Evolutionary conservation across 2,797 vertebrate species (phyloP).

Genomic region (Anniella stebbinsi): DNA sequence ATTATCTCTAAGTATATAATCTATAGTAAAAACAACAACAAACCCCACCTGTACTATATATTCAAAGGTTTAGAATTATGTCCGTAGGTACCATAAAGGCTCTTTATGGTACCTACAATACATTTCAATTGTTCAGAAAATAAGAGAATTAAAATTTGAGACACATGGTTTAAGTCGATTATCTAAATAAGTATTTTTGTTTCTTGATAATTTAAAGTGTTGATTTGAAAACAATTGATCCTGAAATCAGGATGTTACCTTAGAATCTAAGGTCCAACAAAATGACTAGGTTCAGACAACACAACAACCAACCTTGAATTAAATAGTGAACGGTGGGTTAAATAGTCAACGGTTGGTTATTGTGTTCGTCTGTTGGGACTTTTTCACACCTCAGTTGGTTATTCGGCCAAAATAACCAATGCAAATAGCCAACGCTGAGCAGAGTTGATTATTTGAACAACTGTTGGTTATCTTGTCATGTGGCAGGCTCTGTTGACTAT

Average conservation of each 20-base stretch:
- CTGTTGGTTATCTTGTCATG: too few species aligned
- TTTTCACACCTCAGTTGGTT: too few species aligned
- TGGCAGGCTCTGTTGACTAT: too few species aligned
- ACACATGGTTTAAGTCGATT: background rate
- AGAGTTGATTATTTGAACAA: too few species aligned
- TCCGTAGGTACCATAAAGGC: background rate
- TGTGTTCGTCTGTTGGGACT: too few species aligned
- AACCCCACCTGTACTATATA: too few species aligned
- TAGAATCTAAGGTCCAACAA: background rate
- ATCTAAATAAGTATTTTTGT: background rate
- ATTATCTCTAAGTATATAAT: background rate
- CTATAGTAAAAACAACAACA: background rate
- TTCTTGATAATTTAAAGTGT: background rate
- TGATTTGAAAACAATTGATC: slow-evolving; percentile 36
- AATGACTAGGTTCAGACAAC: too few species aligned
- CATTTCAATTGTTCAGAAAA: background rate
- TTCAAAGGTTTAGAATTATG: background rate
- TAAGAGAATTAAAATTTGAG: background rate
- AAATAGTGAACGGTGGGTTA: too few species aligned
- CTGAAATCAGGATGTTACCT: background rate
- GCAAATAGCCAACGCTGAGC: too few species aligned
- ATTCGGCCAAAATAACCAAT: too few species aligned
- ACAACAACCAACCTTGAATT: too few species aligned
- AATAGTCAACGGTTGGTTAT: too few species aligned
- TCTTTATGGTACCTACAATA: background rate